Evolutionary conservation across 2,888 invertebrate genomes (phyloP), one percentile per base, ranked within the genome.

Genomic region (Lasioglossum lativentre): DNA sequence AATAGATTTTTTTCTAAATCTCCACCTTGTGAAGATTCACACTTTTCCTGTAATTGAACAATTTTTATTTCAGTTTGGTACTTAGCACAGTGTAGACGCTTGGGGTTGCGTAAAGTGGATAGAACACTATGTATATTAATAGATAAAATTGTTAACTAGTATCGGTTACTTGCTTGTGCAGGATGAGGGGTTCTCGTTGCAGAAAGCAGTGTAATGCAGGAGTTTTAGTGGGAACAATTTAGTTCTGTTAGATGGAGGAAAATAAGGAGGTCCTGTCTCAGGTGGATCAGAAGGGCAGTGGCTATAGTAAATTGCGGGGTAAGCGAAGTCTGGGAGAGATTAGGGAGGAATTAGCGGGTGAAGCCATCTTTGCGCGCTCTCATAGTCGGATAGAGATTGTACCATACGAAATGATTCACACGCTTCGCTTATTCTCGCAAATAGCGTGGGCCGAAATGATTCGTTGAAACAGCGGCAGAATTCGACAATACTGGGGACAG

Each of bases 181-280:
- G 45, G 68, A 78, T 56, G 30, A 23, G 8, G 74, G 74, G 12
- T n/a, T 70, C 4, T 59, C 16, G 12, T 59, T 75, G 66, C 76
- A 30, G 14, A 83, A 86, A 85, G 86, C 82, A 40, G 42, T 79
- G 56, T 82, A 63, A 71, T 56, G 86, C 82, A 66, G 73, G 52
- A 45, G n/a, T 52, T 27, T 27, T 19, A 23, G 10, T 75, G 30
- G 75, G 16, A 4, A 30, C n/a, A 38, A 68, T 68, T n/a, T 40
- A 38, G 40, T 10, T 68, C 12, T 38, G 38, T 68, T 45, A 63
- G 3, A 12, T 27, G n/a, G 16, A 38, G 27, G n/a, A 63, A 63
- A 47, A 12, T 16, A 19, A 40, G 23, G 19, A 30, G 30, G 19
- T 66, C 19, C 66, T 66, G 66, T 34, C 8, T 27, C 68, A 27